These are phyloP conservation scores for Nasonia longicornis DNA, from an alignment of 1,140 invertebrate genomes.

Conservation along the genomic window DNA sequence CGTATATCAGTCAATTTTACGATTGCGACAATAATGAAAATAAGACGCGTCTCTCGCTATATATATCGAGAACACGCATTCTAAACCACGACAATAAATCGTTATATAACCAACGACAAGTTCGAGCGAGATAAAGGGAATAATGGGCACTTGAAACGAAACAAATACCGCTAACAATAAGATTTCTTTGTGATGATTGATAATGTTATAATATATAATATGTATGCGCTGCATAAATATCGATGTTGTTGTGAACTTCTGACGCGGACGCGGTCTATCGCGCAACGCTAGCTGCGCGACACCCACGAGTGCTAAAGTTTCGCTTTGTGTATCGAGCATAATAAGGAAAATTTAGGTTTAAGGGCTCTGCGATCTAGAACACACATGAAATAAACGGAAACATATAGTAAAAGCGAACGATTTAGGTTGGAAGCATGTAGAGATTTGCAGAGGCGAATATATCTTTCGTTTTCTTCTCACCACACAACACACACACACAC, in stretches of 20 bases:
- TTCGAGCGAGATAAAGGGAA: conserved; percentile 12
- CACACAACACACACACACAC: background rate
- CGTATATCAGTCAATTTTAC: background rate
- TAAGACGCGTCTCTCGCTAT: background rate
- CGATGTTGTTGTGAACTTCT: background rate
- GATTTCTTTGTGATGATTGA: conserved; percentile 14
- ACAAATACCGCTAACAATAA: conserved; percentile 13
- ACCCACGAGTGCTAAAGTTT: conserved; percentile 16
- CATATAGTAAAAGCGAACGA: conserved; percentile 50
- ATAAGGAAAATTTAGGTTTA: conserved; percentile 15
- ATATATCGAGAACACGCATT: background rate
- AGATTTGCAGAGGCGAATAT: conserved; percentile 23
- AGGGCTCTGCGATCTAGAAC: conserved; percentile 30
- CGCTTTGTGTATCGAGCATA: conserved; percentile 3
- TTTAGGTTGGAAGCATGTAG: conserved; percentile 22
- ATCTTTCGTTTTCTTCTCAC: background rate
- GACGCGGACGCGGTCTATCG: no score
- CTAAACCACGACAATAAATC: conserved; percentile 21
- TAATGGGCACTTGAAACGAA: conserved; percentile 6
- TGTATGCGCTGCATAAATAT: background rate
- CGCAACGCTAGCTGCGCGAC: background rate
- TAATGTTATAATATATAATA: background rate
- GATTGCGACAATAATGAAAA: conserved; percentile 9
- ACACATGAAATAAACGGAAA: conserved; percentile 58
- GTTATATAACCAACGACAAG: conserved; percentile 10